Evolutionary conservation across 1,140 invertebrate species (phyloP), one percentile per base, ranked within the genome.

Genomic region (Drosophila tristis): DNA sequence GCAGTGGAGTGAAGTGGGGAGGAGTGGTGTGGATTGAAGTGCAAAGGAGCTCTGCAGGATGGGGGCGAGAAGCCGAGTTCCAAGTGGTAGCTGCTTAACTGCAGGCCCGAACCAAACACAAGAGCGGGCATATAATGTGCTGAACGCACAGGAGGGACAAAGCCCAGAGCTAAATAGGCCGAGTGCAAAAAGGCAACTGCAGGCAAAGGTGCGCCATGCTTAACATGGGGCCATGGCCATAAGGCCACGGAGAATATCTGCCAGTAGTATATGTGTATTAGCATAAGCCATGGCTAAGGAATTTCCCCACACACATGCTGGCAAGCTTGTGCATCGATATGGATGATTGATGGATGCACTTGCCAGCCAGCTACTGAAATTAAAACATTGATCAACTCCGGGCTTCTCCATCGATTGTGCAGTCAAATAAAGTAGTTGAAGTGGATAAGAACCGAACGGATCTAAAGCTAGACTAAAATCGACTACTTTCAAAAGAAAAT

Each of bases 101-200:
- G 74, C 56, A 76, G 51, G 53, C 50, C 47, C 11, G 31, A 43
- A 29, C 49, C 15, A 35, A 49, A 29, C 35, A 31, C 56, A 5
- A n/a, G 20, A 65, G 45, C 44, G 49, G 42, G 61, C 66, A 86
- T 78, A 86, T 87, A 86, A 81, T 74, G 75, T 86, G 59, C 62
- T 59, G 31, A 78, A 86, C 65, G 81, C 78, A 86, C 51, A 66
- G 80, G 81, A 81, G 49, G 61, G 48, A 47, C 59, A 58, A 85
- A 72, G 70, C 70, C 53, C 13, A 53, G 43, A 54, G 72, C 72
- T 65, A 74, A 86, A 85, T 86, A 86, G 82, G 81, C 81, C 74
- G 81, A 78, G 77, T 80, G 59, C 76, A 70, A 65, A 68, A 51
- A 61, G 65, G 50, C 50, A 75, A 68, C 57, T 29, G 66, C 51